Conservation (phyloP, 2,113 vertebrate genomes). For the Pachyramphus minor region DNA sequence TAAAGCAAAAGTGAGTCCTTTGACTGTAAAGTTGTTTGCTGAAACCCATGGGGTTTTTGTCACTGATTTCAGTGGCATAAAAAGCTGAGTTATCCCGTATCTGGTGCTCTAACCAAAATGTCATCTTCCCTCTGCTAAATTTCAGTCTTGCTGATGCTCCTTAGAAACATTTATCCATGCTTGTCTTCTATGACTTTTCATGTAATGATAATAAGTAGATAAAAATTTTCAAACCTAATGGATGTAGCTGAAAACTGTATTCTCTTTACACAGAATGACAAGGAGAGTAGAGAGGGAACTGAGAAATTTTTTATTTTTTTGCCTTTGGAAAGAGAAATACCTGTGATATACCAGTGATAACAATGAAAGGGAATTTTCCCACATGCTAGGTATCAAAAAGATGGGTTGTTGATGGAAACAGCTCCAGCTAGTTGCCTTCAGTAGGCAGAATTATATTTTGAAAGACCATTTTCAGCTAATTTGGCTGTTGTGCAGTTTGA, state of each 20-base stretch:
- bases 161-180: neutral
- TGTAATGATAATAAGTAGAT: neutral
- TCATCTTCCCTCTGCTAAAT: neutral
- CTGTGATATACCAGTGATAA: neutral
- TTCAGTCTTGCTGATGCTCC: neutral
- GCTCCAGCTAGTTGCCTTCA: neutral
- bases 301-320: neutral
- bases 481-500: conserved; percentile 61
- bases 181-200: neutral
- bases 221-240: neutral
- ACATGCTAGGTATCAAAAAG: neutral
- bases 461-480: conserved; percentile 57
- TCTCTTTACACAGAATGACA: neutral
- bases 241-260: neutral
- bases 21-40: neutral
- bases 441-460: conserved; percentile 39
- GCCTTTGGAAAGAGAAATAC: neutral
- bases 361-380: neutral
- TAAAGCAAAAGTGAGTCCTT: neutral
- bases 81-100: neutral
- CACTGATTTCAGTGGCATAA: neutral
- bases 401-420: neutral
- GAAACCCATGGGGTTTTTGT: neutral
- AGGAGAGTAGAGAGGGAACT: neutral
- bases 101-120: neutral